phyloP scores from a whole-genome alignment of 2,888 invertebrate species.

The Mimachlamys varia region DNA sequence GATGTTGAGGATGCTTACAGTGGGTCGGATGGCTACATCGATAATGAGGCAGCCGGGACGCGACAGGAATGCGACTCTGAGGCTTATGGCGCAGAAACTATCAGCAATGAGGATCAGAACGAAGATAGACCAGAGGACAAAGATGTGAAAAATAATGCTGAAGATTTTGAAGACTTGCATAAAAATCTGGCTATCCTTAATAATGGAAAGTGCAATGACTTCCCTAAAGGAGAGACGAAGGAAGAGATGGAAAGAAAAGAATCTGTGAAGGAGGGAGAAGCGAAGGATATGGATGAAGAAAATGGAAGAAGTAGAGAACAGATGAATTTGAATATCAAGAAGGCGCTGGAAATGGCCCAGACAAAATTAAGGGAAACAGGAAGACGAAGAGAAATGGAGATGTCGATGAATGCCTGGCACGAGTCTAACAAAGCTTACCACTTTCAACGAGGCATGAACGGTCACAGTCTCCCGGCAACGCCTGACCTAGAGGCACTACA shows the following conservation, averaged over 20 bases:
- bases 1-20: conserved; percentile 39
- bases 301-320: background rate
- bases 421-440: conserved; percentile 45
- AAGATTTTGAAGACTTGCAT: conserved; percentile 57
- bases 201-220: conserved; percentile 41
- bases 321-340: conserved; percentile 34
- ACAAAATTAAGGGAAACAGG: background rate
- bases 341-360: conserved; percentile 37
- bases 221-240: conserved; percentile 35
- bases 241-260: background rate
- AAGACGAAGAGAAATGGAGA: conserved; percentile 24
- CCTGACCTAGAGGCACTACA: background rate
- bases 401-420: background rate
- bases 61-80: conserved; percentile 36
- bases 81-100: conserved; percentile 37
- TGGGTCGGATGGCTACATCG: conserved; percentile 42
- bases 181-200: conserved; percentile 56
- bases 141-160: conserved; percentile 1
- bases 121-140: conserved; percentile 36
- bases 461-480: background rate
- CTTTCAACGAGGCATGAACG: conserved; percentile 45
- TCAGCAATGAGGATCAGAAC: background rate
- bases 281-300: conserved; percentile 1
- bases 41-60: background rate
- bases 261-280: background rate